phyloP scores from a whole-genome alignment of 2,888 invertebrate species.

The Amblyjoppa proteus region DNA sequence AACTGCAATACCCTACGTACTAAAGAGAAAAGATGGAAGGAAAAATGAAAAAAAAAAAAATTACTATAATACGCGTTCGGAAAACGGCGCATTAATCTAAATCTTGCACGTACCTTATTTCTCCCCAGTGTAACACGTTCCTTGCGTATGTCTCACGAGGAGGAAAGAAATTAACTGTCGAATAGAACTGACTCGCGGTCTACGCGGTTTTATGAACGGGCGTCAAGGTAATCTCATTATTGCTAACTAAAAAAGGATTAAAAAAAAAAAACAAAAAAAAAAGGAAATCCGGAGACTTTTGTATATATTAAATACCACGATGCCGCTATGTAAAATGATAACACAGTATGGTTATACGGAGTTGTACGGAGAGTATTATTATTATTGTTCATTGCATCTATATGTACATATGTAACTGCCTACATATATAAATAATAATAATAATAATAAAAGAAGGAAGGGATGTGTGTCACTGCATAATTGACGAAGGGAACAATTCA shows the following conservation, averaged over 20 bases:
- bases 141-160: constrained; percentile 23
- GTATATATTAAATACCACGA: constrained; percentile 70
- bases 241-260: constrained; percentile 39
- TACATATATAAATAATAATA: constrained; percentile 78
- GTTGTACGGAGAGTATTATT: constrained; percentile 71
- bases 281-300: constrained; percentile 57
- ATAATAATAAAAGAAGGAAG: constrained; percentile 48
- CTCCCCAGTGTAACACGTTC: constrained; percentile 51
- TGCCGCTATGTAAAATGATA: constrained; percentile 72
- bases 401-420: constrained; percentile 84
- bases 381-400: constrained; percentile 82
- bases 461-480: constrained; percentile 67
- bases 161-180: constrained; percentile 26
- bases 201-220: constrained; percentile 1
- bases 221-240: constrained; percentile 51
- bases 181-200: constrained; percentile 26
- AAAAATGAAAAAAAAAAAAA: not conserved
- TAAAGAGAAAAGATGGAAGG: constrained; percentile 20
- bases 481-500: constrained; percentile 40
- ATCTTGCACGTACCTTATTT: constrained; percentile 59
- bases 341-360: constrained; percentile 67
- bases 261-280: constrained; percentile 31
- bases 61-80: constrained; percentile 7
- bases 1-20: constrained; percentile 49
- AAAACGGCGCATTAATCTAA: constrained; percentile 45